These are phyloP conservation scores for Squalus acanthias DNA, from an alignment of 2,797 vertebrate species.

Conservation along the genomic window DNA sequence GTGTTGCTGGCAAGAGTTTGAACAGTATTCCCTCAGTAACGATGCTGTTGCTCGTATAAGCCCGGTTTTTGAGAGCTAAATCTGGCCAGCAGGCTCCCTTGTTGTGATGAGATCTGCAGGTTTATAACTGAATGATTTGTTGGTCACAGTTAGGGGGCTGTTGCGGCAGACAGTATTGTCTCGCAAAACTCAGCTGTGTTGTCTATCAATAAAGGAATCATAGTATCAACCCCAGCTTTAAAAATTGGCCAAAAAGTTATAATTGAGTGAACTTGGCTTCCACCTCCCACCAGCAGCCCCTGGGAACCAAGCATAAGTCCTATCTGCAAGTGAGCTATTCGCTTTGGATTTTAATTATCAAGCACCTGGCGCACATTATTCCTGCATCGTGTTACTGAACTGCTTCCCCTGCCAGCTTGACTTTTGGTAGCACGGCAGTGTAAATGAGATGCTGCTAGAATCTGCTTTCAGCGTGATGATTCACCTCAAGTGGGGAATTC, in stretches of 20 bases:
- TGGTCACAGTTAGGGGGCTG: not conserved
- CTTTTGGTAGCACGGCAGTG: too few relatives aligned
- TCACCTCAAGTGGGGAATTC: not conserved
- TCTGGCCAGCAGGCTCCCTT: not conserved
- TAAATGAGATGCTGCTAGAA: not conserved
- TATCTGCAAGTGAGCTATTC: not conserved
- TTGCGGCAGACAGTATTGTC: not conserved
- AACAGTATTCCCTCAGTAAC: not conserved
- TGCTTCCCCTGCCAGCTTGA: not conserved
- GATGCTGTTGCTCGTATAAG: too few relatives aligned
- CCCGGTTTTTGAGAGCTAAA: not conserved
- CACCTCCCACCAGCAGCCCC: not conserved
- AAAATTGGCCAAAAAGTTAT: not conserved
- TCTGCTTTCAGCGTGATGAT: not conserved
- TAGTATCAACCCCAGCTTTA: not conserved
- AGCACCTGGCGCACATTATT: not conserved
- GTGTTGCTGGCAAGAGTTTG: not conserved
- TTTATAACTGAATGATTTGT: not conserved
- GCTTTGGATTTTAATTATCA: not conserved
- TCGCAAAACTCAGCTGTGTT: not conserved
- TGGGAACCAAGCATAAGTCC: not conserved
- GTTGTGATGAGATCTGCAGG: not conserved
- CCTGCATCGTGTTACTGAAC: not conserved
- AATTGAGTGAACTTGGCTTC: not conserved
- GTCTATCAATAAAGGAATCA: not conserved